Percentiles rank a stretch among this genome's conserved stretches.
phyloP scores from a whole-genome alignment of 2,888 invertebrate species.

The Ormyrus nitidulus region DNA sequence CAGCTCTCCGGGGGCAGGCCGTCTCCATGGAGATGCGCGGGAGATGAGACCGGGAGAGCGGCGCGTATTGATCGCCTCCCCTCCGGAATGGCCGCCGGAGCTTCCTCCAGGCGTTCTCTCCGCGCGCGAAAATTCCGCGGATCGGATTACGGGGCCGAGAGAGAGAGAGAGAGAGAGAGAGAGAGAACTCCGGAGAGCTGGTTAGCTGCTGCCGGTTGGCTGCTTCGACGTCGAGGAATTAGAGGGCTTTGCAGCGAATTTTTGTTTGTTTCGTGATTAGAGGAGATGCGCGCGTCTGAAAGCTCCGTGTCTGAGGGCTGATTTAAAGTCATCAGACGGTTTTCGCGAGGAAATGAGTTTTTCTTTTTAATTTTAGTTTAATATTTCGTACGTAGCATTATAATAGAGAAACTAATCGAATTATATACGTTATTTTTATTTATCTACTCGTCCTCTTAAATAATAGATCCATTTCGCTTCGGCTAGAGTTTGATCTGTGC shows the following conservation, averaged over 20 bases:
- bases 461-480: conserved; percentile 48
- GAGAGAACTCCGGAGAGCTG: too few relatives aligned
- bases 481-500: neutral
- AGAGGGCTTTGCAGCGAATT: too few relatives aligned
- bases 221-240: too few relatives aligned
- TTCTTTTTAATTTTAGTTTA: too few relatives aligned
- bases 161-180: too few relatives aligned
- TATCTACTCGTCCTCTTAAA: conserved; percentile 18
- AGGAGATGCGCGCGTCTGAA: too few relatives aligned
- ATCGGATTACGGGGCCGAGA: neutral
- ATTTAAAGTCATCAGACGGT: too few relatives aligned
- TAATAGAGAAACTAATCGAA: neutral
- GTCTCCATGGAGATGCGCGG: conserved; percentile 53
- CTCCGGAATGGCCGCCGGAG: neutral
- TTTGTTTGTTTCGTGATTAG: too few relatives aligned
- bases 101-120: neutral
- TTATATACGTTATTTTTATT: neutral
- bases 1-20: conserved; percentile 31
- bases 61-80: conserved; percentile 47
- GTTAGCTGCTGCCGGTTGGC: too few relatives aligned
- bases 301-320: too few relatives aligned
- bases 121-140: neutral
- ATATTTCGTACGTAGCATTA: too few relatives aligned
- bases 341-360: too few relatives aligned
- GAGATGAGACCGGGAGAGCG: conserved; percentile 23